A percentile compares a stretch with the other conserved stretches of the same genome.
Conservation (phyloP, 2,797 vertebrate genomes). For the Decapterus maruadsi region DNA sequence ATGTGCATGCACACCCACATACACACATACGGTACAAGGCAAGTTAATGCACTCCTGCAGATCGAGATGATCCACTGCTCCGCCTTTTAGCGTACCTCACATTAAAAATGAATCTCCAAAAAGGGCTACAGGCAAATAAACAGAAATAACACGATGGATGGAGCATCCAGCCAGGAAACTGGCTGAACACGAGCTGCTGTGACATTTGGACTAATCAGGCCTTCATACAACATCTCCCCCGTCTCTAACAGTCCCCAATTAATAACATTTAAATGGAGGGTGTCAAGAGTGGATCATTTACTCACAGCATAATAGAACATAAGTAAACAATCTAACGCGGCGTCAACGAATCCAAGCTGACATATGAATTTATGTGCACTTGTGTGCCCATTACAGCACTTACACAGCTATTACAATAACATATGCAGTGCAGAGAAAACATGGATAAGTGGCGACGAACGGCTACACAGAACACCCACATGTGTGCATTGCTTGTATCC, state of each 20-base stretch:
- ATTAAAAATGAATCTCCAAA: slow-evolving; percentile 70
- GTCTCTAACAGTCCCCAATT: slow-evolving; percentile 41
- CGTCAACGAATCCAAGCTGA: slow-evolving; percentile 36
- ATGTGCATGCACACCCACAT: slow-evolving; percentile 15
- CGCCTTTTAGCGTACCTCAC: slow-evolving; percentile 61
- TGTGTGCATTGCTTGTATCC: slow-evolving; percentile 46
- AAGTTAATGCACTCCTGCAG: slow-evolving; percentile 54
- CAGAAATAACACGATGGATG: slow-evolving; percentile 38
- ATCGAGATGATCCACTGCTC: slow-evolving; percentile 51
- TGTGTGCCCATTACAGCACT: slow-evolving; percentile 47
- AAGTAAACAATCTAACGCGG: slow-evolving; percentile 30
- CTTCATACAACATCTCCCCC: slow-evolving; percentile 32
- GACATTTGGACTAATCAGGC: slow-evolving; percentile 59
- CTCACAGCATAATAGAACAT: slow-evolving; percentile 27
- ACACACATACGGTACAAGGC: neutral
- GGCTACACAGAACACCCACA: slow-evolving; percentile 60
- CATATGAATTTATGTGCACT: slow-evolving; percentile 42
- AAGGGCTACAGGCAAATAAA: slow-evolving; percentile 58
- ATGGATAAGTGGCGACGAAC: slow-evolving; percentile 49
- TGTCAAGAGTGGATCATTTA: slow-evolving; percentile 64
- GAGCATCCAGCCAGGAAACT: slow-evolving; percentile 22
- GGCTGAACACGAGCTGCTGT: slow-evolving; percentile 29
- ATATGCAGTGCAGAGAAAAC: slow-evolving; percentile 32
- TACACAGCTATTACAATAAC: slow-evolving; percentile 60
- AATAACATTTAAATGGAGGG: slow-evolving; percentile 58